Percentiles rank a stretch among this genome's conserved stretches.
Evolutionary conservation across 2,888 invertebrate genomes (phyloP).

Genomic region (Ganaspis brasiliensis): DNA sequence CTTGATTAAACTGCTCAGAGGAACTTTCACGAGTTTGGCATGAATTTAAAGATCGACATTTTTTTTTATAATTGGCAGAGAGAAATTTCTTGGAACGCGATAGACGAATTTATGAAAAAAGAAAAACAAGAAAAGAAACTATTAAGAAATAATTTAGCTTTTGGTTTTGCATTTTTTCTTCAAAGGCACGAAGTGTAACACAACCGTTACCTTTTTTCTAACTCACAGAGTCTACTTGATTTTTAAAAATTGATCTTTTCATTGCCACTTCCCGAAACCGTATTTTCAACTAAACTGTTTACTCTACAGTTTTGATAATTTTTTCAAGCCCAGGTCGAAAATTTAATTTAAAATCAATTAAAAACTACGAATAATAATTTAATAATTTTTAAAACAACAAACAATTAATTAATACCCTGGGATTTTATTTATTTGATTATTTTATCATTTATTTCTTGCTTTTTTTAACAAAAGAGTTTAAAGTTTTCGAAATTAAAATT

Average conservation of each 20-base stretch:
- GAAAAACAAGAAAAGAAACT: no score
- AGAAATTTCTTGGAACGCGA: neutral
- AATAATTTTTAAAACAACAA: no score
- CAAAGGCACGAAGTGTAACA: constrained; percentile 27
- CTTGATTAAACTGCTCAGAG: constrained; percentile 1
- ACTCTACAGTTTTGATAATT: neutral
- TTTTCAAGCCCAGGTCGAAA: neutral
- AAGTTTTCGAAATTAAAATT: no score
- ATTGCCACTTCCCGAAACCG: neutral
- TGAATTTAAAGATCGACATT: neutral
- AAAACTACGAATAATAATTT: neutral
- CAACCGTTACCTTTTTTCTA: constrained; percentile 21
- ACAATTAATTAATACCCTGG: neutral
- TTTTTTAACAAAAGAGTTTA: no score
- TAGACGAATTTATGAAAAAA: neutral
- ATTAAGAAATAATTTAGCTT: neutral
- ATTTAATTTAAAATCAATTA: neutral
- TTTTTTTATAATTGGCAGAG: neutral
- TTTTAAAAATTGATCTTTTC: constrained; percentile 21
- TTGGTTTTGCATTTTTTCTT: constrained; percentile 18
- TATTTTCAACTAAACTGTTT: constrained; percentile 1
- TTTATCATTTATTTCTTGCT: no score
- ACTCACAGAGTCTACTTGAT: constrained; percentile 9
- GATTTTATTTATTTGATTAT: no score
- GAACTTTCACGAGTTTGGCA: neutral